phyloP scores from a whole-genome alignment of 92 coral and sea anemone genomes.

The Actinernus sp. region DNA sequence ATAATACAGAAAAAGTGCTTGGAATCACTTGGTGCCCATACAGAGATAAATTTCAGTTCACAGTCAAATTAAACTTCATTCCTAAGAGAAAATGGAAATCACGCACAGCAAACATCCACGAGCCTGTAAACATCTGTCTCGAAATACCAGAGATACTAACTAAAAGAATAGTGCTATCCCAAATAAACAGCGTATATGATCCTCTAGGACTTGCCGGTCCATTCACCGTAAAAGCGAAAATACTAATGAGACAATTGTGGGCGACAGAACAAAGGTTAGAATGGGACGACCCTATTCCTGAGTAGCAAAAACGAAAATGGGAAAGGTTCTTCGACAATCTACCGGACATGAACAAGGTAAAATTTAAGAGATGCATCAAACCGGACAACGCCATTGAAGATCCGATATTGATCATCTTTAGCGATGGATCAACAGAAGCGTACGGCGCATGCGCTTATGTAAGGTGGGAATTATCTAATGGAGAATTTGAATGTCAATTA shows the following conservation, averaged over 20 bases:
- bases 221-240: conserved; percentile 68
- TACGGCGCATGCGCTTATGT: conserved; percentile 69
- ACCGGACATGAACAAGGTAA: conserved; percentile 37
- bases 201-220: conserved; percentile 73
- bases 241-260: conserved; percentile 64
- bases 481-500: conserved; percentile 16
- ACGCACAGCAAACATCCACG: neutral
- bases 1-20: conserved; percentile 8
- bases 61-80: neutral
- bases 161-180: conserved; percentile 64
- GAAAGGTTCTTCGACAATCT: conserved; percentile 45
- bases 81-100: conserved; percentile 3
- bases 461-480: conserved; percentile 40
- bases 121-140: conserved; percentile 2
- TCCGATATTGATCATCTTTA: conserved; percentile 54
- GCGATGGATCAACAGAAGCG: conserved; percentile 66
- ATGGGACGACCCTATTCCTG: conserved; percentile 70
- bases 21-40: neutral
- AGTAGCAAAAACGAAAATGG: conserved; percentile 35
- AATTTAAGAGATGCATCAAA: conserved; percentile 57
- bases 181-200: conserved; percentile 69
- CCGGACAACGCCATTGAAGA: conserved; percentile 40
- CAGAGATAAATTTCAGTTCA: neutral
- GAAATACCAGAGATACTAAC: conserved; percentile 36
- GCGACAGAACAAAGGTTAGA: conserved; percentile 21